These are phyloP conservation scores for Drosophila lacteicornis DNA, from an alignment of 1,140 invertebrate genomes.

Conservation along the genomic window DNA sequence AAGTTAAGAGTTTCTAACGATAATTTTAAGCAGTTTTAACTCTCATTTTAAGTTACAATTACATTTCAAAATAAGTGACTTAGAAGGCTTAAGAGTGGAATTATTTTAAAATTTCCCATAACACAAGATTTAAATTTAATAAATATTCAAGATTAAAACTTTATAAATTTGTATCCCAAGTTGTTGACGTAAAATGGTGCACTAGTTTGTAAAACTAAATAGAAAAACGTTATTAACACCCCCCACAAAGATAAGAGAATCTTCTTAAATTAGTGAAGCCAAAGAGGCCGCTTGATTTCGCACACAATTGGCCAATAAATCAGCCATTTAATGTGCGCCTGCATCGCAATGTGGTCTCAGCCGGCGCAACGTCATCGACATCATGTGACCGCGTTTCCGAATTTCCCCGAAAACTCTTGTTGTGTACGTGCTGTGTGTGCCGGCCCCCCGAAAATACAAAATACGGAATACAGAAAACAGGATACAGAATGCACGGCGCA, in stretches of 20 bases:
- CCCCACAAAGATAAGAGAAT: too few species aligned
- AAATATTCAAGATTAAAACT: too few species aligned
- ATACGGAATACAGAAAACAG: constrained; percentile 26
- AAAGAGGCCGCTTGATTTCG: constrained; percentile 2
- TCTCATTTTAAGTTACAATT: too few species aligned
- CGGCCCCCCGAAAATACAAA: constrained; percentile 59
- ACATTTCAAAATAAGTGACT: too few species aligned
- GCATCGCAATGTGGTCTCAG: constrained; percentile 28
- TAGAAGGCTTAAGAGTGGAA: too few species aligned
- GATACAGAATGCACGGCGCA: constrained; percentile 25
- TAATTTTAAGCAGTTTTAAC: too few species aligned
- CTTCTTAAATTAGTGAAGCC: constrained; percentile 6
- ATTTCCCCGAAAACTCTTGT: constrained; percentile 50
- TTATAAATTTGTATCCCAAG: too few species aligned
- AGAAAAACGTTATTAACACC: background rate
- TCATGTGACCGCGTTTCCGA: constrained; percentile 74
- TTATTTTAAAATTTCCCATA: background rate
- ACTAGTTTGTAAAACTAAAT: too few species aligned
- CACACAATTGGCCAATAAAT: constrained; percentile 34
- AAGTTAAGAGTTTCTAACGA: too few species aligned
- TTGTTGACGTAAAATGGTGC: too few species aligned
- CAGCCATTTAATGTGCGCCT: constrained; percentile 40
- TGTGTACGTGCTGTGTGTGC: constrained; percentile 44
- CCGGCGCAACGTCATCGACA: constrained; percentile 50
- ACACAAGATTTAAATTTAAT: too few species aligned